Evolutionary conservation across 2,797 vertebrate species (phyloP).

Genomic region (Notolepis coatsorum): DNA sequence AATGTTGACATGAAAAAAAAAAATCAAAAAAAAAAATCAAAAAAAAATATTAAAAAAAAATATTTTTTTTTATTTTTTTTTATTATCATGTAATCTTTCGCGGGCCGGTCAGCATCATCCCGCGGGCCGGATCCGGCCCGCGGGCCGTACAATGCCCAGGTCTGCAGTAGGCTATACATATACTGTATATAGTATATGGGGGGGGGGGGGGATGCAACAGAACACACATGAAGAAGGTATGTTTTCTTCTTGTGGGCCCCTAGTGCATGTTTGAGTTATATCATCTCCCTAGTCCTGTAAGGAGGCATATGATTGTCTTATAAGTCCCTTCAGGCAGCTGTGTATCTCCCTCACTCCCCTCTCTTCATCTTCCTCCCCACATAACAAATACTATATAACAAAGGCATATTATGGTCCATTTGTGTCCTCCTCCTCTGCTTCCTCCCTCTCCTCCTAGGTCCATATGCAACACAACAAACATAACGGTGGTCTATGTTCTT

Average conservation of each 20-base stretch:
- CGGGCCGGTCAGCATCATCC: no score
- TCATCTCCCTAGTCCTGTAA: slow-evolving; percentile 20
- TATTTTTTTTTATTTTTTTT: no score
- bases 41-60: no score
- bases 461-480: no score
- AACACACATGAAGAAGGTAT: neutral
- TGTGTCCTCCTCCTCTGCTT: slow-evolving; percentile 1
- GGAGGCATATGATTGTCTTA: slow-evolving; percentile 41
- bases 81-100: no score
- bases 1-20: no score
- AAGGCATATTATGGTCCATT: no score
- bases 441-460: neutral
- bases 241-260: neutral
- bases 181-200: no score
- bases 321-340: slow-evolving; percentile 37
- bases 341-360: slow-evolving; percentile 14
- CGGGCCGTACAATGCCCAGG: no score
- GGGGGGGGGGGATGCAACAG: no score
- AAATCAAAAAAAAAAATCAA: no score
- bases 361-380: slow-evolving; percentile 9
- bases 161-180: neutral
- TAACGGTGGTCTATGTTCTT: slow-evolving; percentile 3
- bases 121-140: no score
- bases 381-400: slow-evolving; percentile 26
- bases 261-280: neutral